Evolutionary conservation across 92 coral and sea anemone genomes (phyloP).

Genomic region (Galaxea fascicularis): DNA sequence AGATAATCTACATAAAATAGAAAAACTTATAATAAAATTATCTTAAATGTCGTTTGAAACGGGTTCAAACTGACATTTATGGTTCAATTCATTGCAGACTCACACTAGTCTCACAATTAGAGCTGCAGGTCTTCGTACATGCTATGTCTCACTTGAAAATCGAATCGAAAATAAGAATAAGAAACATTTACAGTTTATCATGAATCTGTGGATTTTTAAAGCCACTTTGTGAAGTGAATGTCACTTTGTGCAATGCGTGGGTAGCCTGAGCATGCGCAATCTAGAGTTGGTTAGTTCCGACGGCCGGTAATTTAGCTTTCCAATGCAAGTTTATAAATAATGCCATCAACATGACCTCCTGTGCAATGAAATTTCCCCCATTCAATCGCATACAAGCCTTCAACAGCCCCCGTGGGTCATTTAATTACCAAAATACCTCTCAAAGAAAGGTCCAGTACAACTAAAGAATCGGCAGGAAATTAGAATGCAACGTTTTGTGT

Average conservation of each 20-base stretch:
- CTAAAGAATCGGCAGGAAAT: conserved; percentile 7
- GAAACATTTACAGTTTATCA: not conserved
- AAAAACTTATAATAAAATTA: not conserved
- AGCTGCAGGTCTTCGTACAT: no score
- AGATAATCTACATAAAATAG: not conserved
- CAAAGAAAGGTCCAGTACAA: conserved; percentile 1
- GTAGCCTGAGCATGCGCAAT: conserved; percentile 43
- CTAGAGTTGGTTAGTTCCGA: conserved; percentile 50
- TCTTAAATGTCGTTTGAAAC: not conserved
- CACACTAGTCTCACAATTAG: not conserved
- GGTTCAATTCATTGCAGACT: not conserved
- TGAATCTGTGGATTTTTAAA: not conserved
- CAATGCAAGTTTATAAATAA: conserved; percentile 28
- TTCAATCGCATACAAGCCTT: conserved; percentile 17
- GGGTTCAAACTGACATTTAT: not conserved
- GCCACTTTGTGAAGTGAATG: conserved; percentile 11
- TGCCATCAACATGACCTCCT: not conserved
- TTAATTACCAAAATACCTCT: conserved; percentile 28
- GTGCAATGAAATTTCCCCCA: conserved; percentile 23
- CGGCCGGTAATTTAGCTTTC: conserved; percentile 68
- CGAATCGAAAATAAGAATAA: not conserved
- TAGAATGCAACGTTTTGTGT: conserved; percentile 4
- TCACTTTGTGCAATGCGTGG: not conserved
- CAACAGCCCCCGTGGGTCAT: conserved; percentile 16
- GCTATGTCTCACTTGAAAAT: not conserved